Conservation (phyloP, 2,113 vertebrate species). For the Onychostruthus taczanowskii region DNA sequence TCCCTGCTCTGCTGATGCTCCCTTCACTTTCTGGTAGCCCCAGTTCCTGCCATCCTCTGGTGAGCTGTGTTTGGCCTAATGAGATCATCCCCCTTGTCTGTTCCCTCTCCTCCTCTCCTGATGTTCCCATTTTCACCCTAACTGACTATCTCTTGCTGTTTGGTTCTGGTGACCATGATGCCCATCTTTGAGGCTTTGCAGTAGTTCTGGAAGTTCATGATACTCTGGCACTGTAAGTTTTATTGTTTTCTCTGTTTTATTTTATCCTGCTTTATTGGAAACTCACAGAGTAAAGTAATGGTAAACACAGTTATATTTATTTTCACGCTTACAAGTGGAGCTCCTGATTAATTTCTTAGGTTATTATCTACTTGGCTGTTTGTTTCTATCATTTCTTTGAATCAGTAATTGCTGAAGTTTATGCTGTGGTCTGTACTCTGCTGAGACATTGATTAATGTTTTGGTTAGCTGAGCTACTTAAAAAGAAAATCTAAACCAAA, state of each 20-base stretch:
- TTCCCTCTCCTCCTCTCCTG: neutral
- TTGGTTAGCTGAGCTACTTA: neutral
- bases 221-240: neutral
- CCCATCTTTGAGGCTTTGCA: neutral
- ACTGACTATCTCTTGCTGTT: neutral
- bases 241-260: neutral
- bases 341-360: neutral
- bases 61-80: neutral
- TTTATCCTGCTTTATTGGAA: neutral
- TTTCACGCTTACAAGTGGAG: neutral
- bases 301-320: neutral
- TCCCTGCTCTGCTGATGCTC: neutral
- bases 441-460: neutral
- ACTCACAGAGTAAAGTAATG: neutral
- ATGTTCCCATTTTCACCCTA: neutral
- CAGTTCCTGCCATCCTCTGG: neutral
- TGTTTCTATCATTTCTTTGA: neutral
- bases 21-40: neutral
- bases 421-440: neutral
- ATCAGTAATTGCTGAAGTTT: neutral
- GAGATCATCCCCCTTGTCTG: neutral
- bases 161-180: neutral
- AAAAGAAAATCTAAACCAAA: neutral
- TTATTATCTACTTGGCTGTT: neutral
- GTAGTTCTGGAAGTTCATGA: neutral